These are phyloP conservation scores for Melopsittacus undulatus DNA, from an alignment of 2,797 vertebrate species.

Conservation along the genomic window DNA sequence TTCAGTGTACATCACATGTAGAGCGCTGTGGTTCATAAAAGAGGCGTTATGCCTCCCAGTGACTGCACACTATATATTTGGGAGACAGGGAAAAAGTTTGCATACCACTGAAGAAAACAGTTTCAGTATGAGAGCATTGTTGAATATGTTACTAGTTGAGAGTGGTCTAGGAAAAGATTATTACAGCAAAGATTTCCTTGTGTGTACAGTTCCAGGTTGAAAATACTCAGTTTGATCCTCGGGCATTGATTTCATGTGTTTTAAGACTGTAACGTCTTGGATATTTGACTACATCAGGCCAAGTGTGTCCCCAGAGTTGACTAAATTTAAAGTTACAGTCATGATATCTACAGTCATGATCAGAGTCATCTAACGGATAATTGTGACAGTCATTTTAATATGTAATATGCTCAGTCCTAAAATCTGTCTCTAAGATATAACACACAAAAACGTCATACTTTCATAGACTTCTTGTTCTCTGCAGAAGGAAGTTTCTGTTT, in stretches of 20 bases:
- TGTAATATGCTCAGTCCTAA: neutral
- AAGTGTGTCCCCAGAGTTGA: neutral
- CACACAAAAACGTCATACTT: accelerated
- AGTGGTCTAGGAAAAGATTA: neutral
- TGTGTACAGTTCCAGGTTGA: neutral
- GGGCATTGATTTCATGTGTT: neutral
- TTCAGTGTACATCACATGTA: neutral
- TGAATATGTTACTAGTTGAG: neutral
- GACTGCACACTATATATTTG: no score
- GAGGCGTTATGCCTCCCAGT: no score
- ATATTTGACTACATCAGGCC: neutral
- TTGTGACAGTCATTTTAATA: neutral
- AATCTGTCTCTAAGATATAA: accelerated
- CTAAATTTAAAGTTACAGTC: neutral
- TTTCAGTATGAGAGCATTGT: neutral
- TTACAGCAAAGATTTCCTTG: no score
- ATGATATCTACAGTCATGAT: neutral
- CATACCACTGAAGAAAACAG: neutral
- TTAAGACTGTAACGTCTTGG: neutral
- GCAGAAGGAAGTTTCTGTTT: neutral
- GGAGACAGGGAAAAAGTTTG: neutral
- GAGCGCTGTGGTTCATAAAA: neutral
- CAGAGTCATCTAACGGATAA: neutral
- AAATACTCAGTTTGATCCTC: neutral
- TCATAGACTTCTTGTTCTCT: accelerated